phyloP scores from a whole-genome alignment of 1,140 invertebrate genomes.

The Paralvinella palmiformis region DNA sequence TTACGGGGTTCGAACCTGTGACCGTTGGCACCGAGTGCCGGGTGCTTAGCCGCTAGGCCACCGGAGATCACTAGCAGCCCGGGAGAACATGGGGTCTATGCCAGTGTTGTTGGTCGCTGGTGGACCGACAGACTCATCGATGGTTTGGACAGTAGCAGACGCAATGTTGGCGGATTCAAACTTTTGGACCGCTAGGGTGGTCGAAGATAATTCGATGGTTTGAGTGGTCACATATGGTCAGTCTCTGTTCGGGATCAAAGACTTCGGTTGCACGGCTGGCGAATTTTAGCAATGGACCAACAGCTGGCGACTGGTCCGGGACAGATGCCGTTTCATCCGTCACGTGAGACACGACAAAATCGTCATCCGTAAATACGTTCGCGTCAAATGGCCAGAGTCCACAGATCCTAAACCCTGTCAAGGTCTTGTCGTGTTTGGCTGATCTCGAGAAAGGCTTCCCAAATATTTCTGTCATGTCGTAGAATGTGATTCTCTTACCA shows the following conservation, averaged over 20 bases:
- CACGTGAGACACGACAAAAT: neutral
- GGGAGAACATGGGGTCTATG: no score
- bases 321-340: neutral
- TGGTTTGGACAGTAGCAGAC: no score
- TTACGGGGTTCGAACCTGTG: no score
- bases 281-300: neutral
- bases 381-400: neutral
- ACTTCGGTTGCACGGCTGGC: neutral
- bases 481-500: neutral
- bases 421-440: conserved; percentile 11
- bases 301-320: neutral
- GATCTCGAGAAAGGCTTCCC: conserved; percentile 8
- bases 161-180: no score
- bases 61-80: no score
- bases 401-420: neutral
- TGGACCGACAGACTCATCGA: no score
- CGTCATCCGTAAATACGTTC: neutral
- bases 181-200: no score
- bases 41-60: no score
- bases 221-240: neutral
- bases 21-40: no score
- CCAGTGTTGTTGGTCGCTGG: no score
- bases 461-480: neutral
- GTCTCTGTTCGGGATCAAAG: no score
- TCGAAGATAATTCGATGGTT: neutral